These are phyloP conservation scores for Escarpia spicata DNA, from an alignment of 2,888 invertebrate species.

Conservation along the genomic window DNA sequence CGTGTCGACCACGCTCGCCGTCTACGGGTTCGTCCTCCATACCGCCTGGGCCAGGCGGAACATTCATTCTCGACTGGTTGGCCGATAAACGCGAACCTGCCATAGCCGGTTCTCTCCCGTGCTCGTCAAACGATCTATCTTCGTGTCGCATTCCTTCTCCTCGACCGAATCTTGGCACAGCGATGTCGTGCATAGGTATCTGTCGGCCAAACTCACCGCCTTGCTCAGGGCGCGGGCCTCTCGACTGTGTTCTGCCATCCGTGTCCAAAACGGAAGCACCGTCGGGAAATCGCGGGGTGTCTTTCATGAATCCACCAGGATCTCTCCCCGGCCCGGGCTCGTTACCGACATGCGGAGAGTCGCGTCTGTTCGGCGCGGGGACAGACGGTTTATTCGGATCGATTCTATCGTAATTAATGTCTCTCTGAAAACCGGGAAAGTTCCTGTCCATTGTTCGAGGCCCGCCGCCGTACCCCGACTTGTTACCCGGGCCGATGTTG, in stretches of 20 bases:
- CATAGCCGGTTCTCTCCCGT: background rate
- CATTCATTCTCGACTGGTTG: background rate
- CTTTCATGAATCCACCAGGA: background rate
- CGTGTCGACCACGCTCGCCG: background rate
- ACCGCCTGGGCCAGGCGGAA: background rate
- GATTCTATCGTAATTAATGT: background rate
- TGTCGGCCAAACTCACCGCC: background rate
- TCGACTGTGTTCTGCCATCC: background rate
- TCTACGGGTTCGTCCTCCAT: background rate
- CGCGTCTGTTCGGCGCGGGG: constrained; percentile 4
- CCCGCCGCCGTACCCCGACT: background rate
- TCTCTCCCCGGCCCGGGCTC: background rate
- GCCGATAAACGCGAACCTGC: background rate
- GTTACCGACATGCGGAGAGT: background rate
- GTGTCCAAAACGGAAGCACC: background rate
- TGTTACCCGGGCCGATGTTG: background rate
- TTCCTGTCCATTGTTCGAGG: background rate
- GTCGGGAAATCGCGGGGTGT: background rate
- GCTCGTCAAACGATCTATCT: background rate
- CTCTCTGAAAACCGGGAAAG: background rate
- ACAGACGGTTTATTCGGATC: background rate
- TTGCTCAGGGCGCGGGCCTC: background rate
- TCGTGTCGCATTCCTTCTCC: background rate
- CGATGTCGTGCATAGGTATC: background rate
- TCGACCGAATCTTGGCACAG: background rate